Percentiles rank a stretch among this genome's conserved stretches.
phyloP scores from a whole-genome alignment of 2,113 vertebrate species.

The Irena cyanogastra region DNA sequence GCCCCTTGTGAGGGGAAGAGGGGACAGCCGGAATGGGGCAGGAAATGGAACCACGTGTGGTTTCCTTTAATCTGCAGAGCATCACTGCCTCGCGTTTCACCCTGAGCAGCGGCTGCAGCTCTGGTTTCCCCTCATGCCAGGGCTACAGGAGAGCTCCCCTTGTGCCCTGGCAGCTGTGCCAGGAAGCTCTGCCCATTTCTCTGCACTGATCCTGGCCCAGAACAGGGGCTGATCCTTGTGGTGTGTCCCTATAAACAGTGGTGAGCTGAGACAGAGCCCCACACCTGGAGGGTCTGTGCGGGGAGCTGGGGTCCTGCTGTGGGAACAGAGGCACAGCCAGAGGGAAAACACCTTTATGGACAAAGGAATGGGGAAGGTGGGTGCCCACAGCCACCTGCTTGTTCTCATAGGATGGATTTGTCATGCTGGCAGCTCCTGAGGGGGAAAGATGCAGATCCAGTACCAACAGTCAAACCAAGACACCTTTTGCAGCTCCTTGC shows the following conservation, averaged over 20 bases:
- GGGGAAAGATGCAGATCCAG: not conserved
- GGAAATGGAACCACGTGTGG: not conserved
- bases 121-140: not conserved
- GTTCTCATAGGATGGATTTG: fast-evolving
- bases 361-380: not conserved
- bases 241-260: fast-evolving
- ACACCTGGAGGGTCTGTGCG: fast-evolving
- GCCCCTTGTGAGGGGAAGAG: not conserved
- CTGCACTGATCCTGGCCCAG: not conserved
- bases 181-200: not conserved
- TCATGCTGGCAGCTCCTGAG: not conserved
- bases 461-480: not conserved
- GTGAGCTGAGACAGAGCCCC: not conserved
- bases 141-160: not conserved
- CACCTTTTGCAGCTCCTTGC: not conserved
- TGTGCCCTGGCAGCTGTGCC: fast-evolving
- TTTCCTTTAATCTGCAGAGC: not conserved
- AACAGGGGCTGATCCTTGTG: not conserved
- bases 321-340: not conserved
- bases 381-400: not conserved
- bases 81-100: not conserved
- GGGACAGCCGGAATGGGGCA: not conserved
- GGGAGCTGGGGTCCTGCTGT: not conserved
- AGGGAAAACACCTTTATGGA: not conserved
- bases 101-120: not conserved